Conservation (phyloP, 2,888 invertebrate species). For the Drosophila meridiana region DNA sequence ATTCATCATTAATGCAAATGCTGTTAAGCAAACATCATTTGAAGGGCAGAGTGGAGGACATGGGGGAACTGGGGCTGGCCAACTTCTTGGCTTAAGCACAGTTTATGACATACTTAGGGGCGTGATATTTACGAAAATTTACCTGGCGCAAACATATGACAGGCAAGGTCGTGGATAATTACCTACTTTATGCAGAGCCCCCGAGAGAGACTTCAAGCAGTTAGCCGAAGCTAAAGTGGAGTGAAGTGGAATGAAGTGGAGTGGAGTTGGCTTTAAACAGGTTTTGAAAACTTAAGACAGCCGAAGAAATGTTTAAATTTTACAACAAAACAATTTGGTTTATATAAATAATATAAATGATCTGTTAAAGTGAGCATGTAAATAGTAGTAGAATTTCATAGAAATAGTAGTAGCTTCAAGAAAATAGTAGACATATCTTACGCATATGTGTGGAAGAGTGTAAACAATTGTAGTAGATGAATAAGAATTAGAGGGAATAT, state of each 20-base stretch:
- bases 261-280: background rate
- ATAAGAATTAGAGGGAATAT: too few species aligned
- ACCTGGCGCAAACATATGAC: conserved; percentile 35
- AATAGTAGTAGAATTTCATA: background rate
- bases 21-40: conserved; percentile 59
- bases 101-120: conserved; percentile 57
- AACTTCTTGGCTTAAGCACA: conserved; percentile 44
- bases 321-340: background rate
- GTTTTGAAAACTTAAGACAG: background rate
- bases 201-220: background rate
- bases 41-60: background rate
- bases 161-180: conserved; percentile 47
- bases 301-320: background rate
- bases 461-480: too few species aligned
- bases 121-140: conserved; percentile 36
- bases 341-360: background rate
- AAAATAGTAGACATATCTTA: too few species aligned
- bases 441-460: too few species aligned
- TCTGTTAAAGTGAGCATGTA: background rate
- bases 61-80: background rate
- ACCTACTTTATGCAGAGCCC: conserved; percentile 22
- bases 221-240: background rate
- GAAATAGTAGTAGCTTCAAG: background rate
- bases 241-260: background rate
- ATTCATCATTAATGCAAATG: conserved; percentile 71